phyloP scores from a whole-genome alignment of 2,113 vertebrate species.

The Penelope pileata region DNA sequence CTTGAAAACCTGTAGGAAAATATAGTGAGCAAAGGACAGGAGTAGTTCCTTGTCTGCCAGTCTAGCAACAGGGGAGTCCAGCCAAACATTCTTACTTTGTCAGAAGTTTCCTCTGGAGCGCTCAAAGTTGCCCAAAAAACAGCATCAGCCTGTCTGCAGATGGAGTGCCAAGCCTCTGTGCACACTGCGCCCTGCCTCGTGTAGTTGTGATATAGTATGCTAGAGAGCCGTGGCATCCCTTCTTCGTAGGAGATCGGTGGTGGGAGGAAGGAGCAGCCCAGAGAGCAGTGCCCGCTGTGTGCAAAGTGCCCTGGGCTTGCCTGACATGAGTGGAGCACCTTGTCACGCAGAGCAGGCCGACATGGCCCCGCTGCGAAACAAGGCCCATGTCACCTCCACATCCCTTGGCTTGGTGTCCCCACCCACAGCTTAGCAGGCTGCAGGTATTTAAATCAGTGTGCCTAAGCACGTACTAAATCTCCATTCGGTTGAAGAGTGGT shows the following conservation, averaged over 20 bases:
- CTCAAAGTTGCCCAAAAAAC: not conserved
- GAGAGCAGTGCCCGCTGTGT: not conserved
- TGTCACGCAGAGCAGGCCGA: accelerated
- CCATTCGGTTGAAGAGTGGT: not conserved
- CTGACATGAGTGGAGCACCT: not conserved
- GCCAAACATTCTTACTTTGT: not conserved
- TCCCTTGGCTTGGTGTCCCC: not conserved
- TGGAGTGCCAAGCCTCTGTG: accelerated
- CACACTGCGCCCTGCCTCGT: accelerated
- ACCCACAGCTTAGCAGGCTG: not conserved
- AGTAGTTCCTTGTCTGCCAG: not conserved
- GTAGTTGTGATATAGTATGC: accelerated
- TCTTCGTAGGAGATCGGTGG: not conserved
- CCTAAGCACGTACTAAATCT: not conserved
- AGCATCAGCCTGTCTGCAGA: not conserved
- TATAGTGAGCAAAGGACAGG: not conserved
- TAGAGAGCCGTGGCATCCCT: not conserved
- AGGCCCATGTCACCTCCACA: not conserved
- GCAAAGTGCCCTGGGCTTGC: not conserved
- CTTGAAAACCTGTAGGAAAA: not conserved
- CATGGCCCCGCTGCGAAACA: accelerated
- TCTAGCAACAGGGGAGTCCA: not conserved
- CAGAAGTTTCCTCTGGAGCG: not conserved
- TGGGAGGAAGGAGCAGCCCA: not conserved
- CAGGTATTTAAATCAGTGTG: not conserved